Evolutionary conservation across 2,888 invertebrate genomes (phyloP).

Genomic region (Drosophila villosipedis): DNA sequence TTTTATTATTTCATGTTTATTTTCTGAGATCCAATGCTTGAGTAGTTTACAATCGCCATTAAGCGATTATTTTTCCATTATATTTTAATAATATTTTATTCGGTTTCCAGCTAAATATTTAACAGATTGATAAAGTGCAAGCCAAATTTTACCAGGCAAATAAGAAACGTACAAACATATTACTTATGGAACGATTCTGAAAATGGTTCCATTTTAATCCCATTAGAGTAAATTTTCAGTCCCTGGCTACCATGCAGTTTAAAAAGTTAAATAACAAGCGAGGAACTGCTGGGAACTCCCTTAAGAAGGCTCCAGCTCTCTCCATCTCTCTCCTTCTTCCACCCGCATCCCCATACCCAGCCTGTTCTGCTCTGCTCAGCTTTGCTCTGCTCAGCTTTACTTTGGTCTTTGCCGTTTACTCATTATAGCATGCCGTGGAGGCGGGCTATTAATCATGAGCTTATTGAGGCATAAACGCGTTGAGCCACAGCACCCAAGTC

Average conservation of each 20-base stretch:
- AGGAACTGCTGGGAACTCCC: neutral
- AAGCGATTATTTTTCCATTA: neutral
- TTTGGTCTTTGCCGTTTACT: constrained; percentile 67
- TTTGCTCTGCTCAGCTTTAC: constrained; percentile 22
- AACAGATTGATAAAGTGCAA: neutral
- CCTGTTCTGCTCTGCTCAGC: constrained; percentile 3
- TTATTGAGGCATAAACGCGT: constrained; percentile 83
- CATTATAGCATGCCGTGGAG: constrained; percentile 66
- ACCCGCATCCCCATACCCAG: neutral
- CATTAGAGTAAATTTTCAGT: constrained; percentile 11
- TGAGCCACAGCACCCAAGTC: constrained; percentile 69
- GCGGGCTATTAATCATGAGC: constrained; percentile 82
- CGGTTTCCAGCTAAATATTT: neutral
- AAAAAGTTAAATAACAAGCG: constrained; percentile 24
- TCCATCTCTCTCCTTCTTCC: neutral
- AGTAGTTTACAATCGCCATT: too few relatives aligned
- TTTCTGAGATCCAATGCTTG: neutral
- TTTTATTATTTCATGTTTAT: neutral
- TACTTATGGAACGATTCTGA: neutral
- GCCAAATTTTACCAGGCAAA: neutral
- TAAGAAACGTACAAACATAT: neutral
- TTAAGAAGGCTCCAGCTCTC: neutral
- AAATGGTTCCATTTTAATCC: neutral
- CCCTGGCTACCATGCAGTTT: constrained; percentile 17
- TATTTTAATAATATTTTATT: neutral